Percentiles rank a stretch among this genome's conserved stretches.
phyloP scores from a whole-genome alignment of 1,140 invertebrate species.

The Hyles vespertilio region DNA sequence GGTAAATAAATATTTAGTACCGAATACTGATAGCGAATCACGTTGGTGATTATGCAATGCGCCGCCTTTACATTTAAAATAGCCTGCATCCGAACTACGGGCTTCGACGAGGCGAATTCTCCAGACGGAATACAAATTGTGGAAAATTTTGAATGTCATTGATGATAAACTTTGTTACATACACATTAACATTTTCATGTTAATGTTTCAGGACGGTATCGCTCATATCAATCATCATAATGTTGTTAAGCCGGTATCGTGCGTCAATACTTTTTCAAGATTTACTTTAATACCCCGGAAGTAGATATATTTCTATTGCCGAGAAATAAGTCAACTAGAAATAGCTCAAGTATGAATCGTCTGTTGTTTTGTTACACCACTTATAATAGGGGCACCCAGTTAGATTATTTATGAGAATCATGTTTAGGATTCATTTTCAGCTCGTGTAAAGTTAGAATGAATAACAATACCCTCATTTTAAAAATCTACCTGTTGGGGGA shows the following conservation, averaged over 20 bases:
- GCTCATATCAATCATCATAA: too few species aligned
- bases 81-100: constrained; percentile 66
- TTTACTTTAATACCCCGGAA: background rate
- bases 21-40: constrained; percentile 68
- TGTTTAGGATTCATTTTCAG: constrained; percentile 67
- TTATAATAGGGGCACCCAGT: constrained; percentile 36
- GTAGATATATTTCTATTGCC: too few species aligned
- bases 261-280: too few species aligned
- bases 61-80: constrained; percentile 70
- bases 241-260: too few species aligned
- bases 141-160: constrained; percentile 68
- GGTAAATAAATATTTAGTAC: constrained; percentile 66
- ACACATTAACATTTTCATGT: constrained; percentile 1
- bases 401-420: constrained; percentile 65
- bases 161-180: constrained; percentile 30
- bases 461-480: constrained; percentile 67
- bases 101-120: constrained; percentile 59
- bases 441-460: constrained; percentile 70
- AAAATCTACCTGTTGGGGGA: constrained; percentile 67
- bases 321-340: too few species aligned
- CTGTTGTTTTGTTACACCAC: constrained; percentile 53
- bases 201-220: too few species aligned
- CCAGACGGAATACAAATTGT: constrained; percentile 70
- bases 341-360: constrained; percentile 22
- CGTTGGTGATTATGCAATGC: constrained; percentile 69